Evolutionary conservation across 2,113 vertebrate genomes (phyloP), one percentile per base, ranked within the genome.

Genomic region (Paedocypris sp.): DNA sequence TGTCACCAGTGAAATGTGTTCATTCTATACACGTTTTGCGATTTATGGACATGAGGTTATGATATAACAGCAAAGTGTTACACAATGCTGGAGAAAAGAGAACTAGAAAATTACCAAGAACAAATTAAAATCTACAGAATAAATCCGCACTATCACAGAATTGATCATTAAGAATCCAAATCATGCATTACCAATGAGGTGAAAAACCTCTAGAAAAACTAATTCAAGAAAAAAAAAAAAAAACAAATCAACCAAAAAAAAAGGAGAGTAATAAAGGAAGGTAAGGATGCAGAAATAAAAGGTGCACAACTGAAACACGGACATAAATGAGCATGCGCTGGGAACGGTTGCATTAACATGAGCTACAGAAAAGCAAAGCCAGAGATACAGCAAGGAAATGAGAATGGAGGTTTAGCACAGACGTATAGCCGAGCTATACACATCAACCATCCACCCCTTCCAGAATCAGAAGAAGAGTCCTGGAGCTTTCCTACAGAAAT

Each of bases 361-460:
- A 76, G 66, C 38, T 29, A 43, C 71, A 75, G 23, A 80, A 77
- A 76, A 84, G 81, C 83, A 82, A 81, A 84, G 70, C 79, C 69
- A 75, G 43, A 60, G 13, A 52, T 36, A 52, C 6, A 79, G 76
- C 78, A 80, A 72, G 76, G 74, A 62, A 84, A 80, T 82, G 70
- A 87, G 79, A 56, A 41, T 59, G 62, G 54, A 76, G 77, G 75
- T 82, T 71, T 78, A 76, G 78, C 77, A 77, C 72, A 79, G 72
- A 81, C 81, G 68, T 69, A 71, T 57, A 31, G 43, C 57, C 80
- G 75, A 75, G 78, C 79, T 64, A 76, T 73, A 77, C 74, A 85
- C 73, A 78, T 78, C 82, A 83, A 78, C 79, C 62, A 45, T 74
- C 82, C 82, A 76, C 77, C 80, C 76, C 78, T 82, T 73, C 76